Evolutionary conservation across 2,888 invertebrate genomes (phyloP).

Genomic region (Hypena proboscidalis): DNA sequence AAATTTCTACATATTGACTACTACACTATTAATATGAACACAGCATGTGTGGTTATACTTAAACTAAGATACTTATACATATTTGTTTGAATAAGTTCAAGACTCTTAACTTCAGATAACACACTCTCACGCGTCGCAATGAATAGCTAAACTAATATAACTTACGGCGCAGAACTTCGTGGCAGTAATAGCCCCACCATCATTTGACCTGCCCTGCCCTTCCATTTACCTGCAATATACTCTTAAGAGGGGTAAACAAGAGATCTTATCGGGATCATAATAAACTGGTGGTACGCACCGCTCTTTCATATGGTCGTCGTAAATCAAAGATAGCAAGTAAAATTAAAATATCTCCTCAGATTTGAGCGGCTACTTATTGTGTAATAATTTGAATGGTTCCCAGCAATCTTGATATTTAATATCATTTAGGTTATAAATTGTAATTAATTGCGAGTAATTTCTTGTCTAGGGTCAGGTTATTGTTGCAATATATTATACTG

Average conservation of each 20-base stretch:
- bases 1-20: too few relatives aligned
- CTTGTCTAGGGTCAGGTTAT: slow-evolving; percentile 50
- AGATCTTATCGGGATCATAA: slow-evolving; percentile 16
- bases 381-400: slow-evolving; percentile 48
- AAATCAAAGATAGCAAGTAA: slow-evolving; percentile 71
- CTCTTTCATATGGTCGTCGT: slow-evolving; percentile 72
- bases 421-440: slow-evolving; percentile 55
- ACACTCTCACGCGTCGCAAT: slow-evolving; percentile 54
- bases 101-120: slow-evolving; percentile 49
- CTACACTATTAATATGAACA: too few relatives aligned
- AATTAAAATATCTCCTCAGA: slow-evolving; percentile 68
- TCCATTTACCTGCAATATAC: slow-evolving; percentile 7
- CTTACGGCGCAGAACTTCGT: slow-evolving; percentile 50
- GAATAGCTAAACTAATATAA: slow-evolving; percentile 61
- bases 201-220: slow-evolving; percentile 32
- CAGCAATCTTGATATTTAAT: slow-evolving; percentile 50
- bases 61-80: slow-evolving; percentile 16
- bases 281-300: slow-evolving; percentile 58
- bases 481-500: slow-evolving; percentile 43
- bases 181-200: slow-evolving; percentile 44
- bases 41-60: not conserved
- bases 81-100: slow-evolving; percentile 45
- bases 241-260: slow-evolving; percentile 11
- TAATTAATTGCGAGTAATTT: slow-evolving; percentile 57
- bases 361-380: slow-evolving; percentile 50